These are phyloP conservation scores for Pegoplata infirma DNA, from an alignment of 2,888 invertebrate species.

Conservation along the genomic window DNA sequence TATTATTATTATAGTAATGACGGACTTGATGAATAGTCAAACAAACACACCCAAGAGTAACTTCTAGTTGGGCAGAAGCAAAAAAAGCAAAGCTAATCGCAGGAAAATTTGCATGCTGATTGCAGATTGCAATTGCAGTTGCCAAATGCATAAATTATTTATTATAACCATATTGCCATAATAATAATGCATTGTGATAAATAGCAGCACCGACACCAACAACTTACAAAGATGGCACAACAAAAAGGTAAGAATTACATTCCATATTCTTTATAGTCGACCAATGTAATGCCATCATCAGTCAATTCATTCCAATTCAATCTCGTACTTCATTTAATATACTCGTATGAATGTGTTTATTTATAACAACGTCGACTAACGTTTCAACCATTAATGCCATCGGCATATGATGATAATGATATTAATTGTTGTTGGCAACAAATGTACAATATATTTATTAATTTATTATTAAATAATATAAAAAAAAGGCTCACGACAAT, in stretches of 20 bases:
- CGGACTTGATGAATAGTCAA: conserved; percentile 6
- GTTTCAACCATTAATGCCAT: conserved; percentile 55
- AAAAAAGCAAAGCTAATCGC: conserved; percentile 41
- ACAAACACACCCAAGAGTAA: conserved; percentile 44
- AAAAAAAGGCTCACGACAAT: conserved; percentile 6
- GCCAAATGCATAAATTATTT: conserved; percentile 62
- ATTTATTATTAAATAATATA: conserved; percentile 36
- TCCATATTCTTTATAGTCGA: conserved; percentile 8
- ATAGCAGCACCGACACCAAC: background rate
- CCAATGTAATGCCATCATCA: background rate
- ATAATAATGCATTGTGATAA: conserved; percentile 31
- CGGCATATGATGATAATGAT: conserved; percentile 54
- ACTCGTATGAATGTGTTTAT: too few relatives aligned
- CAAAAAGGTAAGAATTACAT: conserved; percentile 36
- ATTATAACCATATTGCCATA: conserved; percentile 37
- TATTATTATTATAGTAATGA: conserved; percentile 44
- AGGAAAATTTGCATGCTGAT: conserved; percentile 58
- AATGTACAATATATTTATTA: conserved; percentile 38
- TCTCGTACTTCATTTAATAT: conserved; percentile 32
- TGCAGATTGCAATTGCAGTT: conserved; percentile 60
- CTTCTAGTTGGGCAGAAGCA: conserved; percentile 18
- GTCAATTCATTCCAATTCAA: conserved; percentile 5
- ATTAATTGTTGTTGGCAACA: conserved; percentile 61
- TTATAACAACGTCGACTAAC: conserved; percentile 57
- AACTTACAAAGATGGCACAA: conserved; percentile 20